Conservation (phyloP, 2,888 invertebrate species). For the Dryocosmus kuriphilus region DNA sequence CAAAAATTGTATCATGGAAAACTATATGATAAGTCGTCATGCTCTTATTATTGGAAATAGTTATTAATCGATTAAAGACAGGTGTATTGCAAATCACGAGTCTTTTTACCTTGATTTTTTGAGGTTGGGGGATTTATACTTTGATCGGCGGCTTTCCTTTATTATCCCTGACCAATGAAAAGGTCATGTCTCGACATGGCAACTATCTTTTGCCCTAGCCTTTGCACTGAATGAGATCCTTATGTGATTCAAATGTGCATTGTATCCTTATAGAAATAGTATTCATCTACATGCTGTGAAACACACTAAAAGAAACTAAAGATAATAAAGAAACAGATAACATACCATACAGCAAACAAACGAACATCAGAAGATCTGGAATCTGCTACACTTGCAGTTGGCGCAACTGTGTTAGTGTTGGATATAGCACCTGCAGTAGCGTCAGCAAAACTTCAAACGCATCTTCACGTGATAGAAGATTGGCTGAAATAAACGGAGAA, state of each 20-base stretch:
- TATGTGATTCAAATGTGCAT: conserved; percentile 36
- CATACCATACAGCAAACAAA: no score
- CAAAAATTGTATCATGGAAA: not conserved
- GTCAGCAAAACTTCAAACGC: no score
- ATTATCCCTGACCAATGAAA: not conserved
- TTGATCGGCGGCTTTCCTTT: conserved; percentile 2
- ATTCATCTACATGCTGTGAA: conserved; percentile 30
- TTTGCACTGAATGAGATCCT: conserved; percentile 26
- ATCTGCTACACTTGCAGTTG: no score
- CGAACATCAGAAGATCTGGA: no score
- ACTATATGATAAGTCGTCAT: not conserved
- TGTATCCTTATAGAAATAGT: conserved; percentile 30
- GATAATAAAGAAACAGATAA: no score
- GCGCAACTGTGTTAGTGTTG: no score
- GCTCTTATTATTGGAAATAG: not conserved
- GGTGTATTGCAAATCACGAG: not conserved
- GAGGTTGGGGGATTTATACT: conserved; percentile 3
- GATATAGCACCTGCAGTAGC: no score
- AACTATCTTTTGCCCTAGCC: conserved; percentile 22
- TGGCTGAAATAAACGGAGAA: no score
- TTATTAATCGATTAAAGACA: not conserved
- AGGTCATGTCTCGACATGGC: not conserved
- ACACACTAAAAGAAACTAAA: no score
- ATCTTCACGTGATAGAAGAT: no score
- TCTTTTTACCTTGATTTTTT: conserved; percentile 11